Conservation (phyloP, 2,797 vertebrate genomes). For the Typhlichthys eigenmanni region DNA sequence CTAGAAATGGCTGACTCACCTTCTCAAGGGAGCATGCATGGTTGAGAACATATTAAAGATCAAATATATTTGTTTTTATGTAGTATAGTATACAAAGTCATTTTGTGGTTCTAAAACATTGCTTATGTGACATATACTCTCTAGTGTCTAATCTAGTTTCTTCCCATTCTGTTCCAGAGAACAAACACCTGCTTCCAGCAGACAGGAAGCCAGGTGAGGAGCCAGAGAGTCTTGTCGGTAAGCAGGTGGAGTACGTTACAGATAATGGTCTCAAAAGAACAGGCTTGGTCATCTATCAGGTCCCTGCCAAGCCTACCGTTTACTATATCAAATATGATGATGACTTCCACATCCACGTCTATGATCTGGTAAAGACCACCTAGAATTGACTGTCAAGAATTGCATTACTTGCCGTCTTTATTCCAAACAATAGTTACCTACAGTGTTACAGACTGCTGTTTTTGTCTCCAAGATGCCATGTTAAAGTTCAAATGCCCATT, state of each 20-base stretch:
- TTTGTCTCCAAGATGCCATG: constrained; percentile 28
- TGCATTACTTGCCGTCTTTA: constrained; percentile 27
- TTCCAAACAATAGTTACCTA: constrained; percentile 52
- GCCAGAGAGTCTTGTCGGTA: constrained; percentile 86
- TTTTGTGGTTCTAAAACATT: too few species aligned
- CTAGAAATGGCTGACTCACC: too few species aligned
- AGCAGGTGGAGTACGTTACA: constrained; percentile 86
- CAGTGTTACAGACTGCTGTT: constrained; percentile 61
- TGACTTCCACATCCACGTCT: constrained; percentile 85
- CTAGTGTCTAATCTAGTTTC: background rate
- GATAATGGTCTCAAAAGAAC: constrained; percentile 84
- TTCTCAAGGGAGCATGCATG: too few species aligned
- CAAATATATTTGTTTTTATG: too few species aligned
- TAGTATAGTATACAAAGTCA: too few species aligned
- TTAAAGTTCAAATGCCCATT: constrained; percentile 24
- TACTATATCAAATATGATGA: constrained; percentile 88
- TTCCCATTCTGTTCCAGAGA: constrained; percentile 61
- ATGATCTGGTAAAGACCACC: constrained; percentile 85
- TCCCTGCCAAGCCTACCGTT: constrained; percentile 84
- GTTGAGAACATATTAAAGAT: too few species aligned
- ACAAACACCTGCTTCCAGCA: constrained; percentile 83
- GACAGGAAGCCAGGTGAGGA: constrained; percentile 85
- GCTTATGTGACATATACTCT: too few species aligned
- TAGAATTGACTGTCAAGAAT: constrained; percentile 65
- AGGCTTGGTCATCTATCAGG: constrained; percentile 84